phyloP scores from a whole-genome alignment of 2,797 vertebrate genomes.

The Sorex maritimensis region DNA sequence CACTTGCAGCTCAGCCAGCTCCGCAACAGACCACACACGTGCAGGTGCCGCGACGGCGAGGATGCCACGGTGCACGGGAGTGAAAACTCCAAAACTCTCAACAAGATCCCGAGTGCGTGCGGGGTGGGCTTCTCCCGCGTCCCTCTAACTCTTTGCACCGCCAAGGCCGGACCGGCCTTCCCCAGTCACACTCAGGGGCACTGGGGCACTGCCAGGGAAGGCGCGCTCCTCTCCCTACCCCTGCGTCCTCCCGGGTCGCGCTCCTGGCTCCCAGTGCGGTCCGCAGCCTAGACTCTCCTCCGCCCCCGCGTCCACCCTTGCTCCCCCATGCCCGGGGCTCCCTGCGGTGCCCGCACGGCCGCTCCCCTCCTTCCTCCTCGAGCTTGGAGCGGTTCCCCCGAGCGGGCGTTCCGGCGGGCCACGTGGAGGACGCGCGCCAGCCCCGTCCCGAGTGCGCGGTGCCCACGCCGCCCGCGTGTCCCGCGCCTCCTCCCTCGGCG shows the following conservation, averaged over 20 bases:
- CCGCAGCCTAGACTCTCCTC: not conserved
- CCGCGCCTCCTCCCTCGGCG: rapidly evolving
- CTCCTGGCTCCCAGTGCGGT: not conserved
- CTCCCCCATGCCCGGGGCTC: rapidly evolving
- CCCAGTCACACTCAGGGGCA: not conserved
- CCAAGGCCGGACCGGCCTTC: not conserved
- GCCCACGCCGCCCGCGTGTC: not conserved
- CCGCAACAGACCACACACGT: not conserved
- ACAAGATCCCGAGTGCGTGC: not conserved
- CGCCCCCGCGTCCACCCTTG: not conserved
- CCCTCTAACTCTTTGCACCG: not conserved
- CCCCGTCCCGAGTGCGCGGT: not conserved
- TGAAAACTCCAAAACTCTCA: not conserved
- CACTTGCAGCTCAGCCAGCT: conserved; percentile 21
- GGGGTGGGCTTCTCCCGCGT: not conserved
- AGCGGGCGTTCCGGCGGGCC: conserved; percentile 14
- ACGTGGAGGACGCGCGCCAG: conserved; percentile 69
- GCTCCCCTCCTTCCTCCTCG: not conserved
- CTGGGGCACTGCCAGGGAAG: not conserved
- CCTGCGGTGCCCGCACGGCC: not conserved
- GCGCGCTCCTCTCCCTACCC: not conserved
- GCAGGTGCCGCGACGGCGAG: not conserved
- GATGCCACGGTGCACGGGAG: not conserved
- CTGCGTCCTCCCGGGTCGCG: not conserved
- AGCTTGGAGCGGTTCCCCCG: rapidly evolving